Conservation (phyloP, 2,888 invertebrate species). For the Drosophila subsilvestris region DNA sequence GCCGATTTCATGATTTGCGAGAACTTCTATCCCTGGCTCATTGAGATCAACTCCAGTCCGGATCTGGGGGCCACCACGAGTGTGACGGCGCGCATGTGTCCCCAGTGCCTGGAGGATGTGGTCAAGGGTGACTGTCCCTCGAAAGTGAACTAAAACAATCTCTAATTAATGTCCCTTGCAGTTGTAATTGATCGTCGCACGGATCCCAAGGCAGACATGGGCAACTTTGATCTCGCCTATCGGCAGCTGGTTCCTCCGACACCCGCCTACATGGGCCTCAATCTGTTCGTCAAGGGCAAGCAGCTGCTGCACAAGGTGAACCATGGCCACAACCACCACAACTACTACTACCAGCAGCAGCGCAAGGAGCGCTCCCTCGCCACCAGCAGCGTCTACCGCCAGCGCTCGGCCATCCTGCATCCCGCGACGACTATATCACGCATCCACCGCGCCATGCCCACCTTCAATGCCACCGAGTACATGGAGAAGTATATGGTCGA, state of each 20-base stretch:
- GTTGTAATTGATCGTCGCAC: constrained; percentile 91
- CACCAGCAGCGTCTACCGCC: constrained; percentile 68
- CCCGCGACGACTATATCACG: constrained; percentile 66
- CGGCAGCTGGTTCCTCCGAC: constrained; percentile 91
- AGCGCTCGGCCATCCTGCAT: constrained; percentile 60
- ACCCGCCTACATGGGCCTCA: constrained; percentile 90
- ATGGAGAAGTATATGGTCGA: constrained; percentile 78
- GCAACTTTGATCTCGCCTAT: constrained; percentile 91
- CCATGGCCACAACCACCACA: constrained; percentile 54
- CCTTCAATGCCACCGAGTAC: constrained; percentile 82
- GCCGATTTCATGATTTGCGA: constrained; percentile 97
- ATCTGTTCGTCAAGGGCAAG: constrained; percentile 83
- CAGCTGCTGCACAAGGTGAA: constrained; percentile 79
- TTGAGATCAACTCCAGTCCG: constrained; percentile 97
- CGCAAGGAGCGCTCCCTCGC: constrained; percentile 75
- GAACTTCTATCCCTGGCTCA: constrained; percentile 94
- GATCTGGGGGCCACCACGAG: constrained; percentile 95
- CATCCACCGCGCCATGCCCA: constrained; percentile 81
- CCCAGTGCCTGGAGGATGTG: constrained; percentile 94
- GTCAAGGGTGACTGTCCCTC: constrained; percentile 90
- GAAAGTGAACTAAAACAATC: not conserved
- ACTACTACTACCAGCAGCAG: constrained; percentile 65
- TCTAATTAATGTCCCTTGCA: constrained; percentile 75
- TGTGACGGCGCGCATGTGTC: constrained; percentile 93
- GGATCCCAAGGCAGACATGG: constrained; percentile 91